Evolutionary conservation across 2,888 invertebrate species (phyloP), one percentile per base, ranked within the genome.

Genomic region (Drosophila parthenogenetica): DNA sequence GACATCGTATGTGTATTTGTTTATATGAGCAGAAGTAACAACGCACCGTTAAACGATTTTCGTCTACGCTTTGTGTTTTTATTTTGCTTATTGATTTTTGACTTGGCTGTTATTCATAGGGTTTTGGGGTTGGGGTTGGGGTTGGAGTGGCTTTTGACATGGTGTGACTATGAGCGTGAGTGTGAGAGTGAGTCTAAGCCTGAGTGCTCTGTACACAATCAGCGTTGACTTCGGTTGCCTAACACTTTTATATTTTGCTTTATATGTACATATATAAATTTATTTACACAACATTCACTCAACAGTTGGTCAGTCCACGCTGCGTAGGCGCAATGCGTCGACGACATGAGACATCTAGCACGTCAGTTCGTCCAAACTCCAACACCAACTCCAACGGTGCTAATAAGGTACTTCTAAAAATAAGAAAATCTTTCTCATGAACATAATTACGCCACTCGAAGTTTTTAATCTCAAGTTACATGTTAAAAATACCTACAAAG

Each of bases 251-350:
- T 19, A 16, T 43, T 51, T 57, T 42, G n/a, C 17, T 49, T 19
- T 16, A 25, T 22, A 25, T 43, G 7, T n/a, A 7, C 39, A 35
- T 39, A 39, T n/a, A 39, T 39, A 39, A 10, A 29, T 51, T 50
- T 42, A 59, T 77, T 79, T 66, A 60, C 65, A 87, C 62, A 68
- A 68, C 62, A 60, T 32, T 19, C 37, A 60, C 60, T 73, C 74
- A 87, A 84, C 76, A 81, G 72, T 81, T 70, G 83, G 59, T 55
- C 61, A 16, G 19, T 25, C 45, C 64, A 68, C 64, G 66, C 46
- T 55, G 46, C 84, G 81, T 80, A 69, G 80, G 81, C 79, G 75
- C 71, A 87, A 17, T 50, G 51, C 39, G 19, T 40, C 53, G 32
- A 29, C 48, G 55, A 32, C 61, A 46, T 40, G 55, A 63, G 62